Evolutionary conservation across 2,113 vertebrate genomes (phyloP).

Genomic region (Riparia riparia): DNA sequence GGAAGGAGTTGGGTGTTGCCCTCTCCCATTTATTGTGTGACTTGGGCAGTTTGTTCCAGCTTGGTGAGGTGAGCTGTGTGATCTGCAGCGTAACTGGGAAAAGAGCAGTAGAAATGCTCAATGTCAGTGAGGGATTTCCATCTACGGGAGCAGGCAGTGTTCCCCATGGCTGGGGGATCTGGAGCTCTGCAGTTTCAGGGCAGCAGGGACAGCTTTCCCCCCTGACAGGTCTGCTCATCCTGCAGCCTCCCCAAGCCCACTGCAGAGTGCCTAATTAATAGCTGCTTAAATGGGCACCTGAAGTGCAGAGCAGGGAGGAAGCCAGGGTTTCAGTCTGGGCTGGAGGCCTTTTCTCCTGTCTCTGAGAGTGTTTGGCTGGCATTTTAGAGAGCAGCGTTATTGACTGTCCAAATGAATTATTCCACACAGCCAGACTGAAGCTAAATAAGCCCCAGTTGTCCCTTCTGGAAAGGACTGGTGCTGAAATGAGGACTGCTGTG

Average conservation of each 20-base stretch:
- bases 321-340: neutral
- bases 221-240: neutral
- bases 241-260: rapidly evolving
- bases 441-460: neutral
- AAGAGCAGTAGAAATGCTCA: neutral
- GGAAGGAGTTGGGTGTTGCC: neutral
- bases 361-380: neutral
- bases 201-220: neutral
- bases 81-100: neutral
- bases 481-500: neutral
- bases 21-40: neutral
- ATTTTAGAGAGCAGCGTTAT: neutral
- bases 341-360: neutral
- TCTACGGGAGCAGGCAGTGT: neutral
- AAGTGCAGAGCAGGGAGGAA: neutral
- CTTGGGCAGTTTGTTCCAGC: neutral
- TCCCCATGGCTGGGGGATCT: rapidly evolving
- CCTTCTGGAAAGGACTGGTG: neutral
- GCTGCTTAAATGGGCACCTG: neutral
- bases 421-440: neutral
- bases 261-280: neutral
- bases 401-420: neutral
- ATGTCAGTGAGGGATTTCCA: neutral
- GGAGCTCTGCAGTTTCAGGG: neutral
- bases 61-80: neutral